Conservation (phyloP, 2,113 vertebrate genomes). For the Mellivora capensis region DNA sequence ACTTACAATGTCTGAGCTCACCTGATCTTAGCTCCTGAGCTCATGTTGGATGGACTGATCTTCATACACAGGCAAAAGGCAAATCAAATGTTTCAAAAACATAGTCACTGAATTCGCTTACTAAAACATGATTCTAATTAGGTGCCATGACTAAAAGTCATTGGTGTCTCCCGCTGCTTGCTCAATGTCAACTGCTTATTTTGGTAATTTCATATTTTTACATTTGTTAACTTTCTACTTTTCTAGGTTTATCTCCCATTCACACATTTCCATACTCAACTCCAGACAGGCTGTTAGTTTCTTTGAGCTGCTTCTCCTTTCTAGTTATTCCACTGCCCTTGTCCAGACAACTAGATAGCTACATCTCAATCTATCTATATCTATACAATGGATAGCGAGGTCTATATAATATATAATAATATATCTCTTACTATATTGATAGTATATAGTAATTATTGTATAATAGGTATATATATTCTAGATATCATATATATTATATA, state of each 20-base stretch:
- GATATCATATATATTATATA: neutral
- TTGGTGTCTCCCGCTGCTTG: neutral
- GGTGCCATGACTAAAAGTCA: no score
- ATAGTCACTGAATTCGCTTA: neutral
- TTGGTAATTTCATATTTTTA: neutral
- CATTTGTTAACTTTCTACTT: neutral
- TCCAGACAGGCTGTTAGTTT: neutral
- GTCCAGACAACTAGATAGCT: neutral
- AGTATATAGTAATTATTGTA: neutral
- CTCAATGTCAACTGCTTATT: neutral
- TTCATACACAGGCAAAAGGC: neutral
- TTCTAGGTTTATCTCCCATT: neutral
- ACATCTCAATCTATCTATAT: neutral
- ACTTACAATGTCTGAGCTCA: neutral
- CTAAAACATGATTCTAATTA: neutral
- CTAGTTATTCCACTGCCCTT: neutral
- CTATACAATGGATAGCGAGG: neutral
- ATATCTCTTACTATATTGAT: neutral
- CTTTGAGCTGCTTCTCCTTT: neutral
- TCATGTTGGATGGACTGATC: neutral
- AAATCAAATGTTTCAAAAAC: neutral
- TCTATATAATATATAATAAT: neutral
- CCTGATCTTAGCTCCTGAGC: neutral
- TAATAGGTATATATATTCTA: neutral
- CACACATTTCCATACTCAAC: neutral